Conservation (phyloP, 2,797 vertebrate genomes). For the Cuniculus paca region DNA sequence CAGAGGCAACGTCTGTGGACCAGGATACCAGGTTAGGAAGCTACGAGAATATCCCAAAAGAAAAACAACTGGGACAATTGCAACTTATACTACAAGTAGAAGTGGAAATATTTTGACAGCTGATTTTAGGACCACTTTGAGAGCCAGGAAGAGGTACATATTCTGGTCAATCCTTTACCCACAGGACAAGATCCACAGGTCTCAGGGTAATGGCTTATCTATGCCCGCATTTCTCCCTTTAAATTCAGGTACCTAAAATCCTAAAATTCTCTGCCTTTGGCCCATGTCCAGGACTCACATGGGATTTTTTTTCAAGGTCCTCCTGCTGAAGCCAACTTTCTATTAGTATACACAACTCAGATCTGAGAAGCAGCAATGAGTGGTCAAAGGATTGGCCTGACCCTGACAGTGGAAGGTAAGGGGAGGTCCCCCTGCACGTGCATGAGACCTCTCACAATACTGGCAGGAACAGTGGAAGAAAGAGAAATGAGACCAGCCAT, state of each 20-base stretch:
- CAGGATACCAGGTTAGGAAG: not conserved
- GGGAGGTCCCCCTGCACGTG: fast-evolving
- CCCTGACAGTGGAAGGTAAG: not conserved
- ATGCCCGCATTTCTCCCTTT: not conserved
- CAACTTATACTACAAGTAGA: not conserved
- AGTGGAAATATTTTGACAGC: not conserved
- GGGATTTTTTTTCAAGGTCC: not conserved
- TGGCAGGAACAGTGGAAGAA: not conserved
- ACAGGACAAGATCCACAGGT: not conserved
- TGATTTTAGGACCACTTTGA: not conserved
- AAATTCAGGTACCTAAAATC: not conserved
- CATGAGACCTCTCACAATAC: not conserved
- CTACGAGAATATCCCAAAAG: not conserved
- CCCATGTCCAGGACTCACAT: not conserved
- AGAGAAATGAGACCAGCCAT: not conserved
- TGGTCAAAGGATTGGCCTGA: not conserved
- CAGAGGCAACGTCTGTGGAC: not conserved
- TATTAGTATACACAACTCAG: not conserved
- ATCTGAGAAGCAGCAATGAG: not conserved
- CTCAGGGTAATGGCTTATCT: not conserved
- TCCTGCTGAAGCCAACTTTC: not conserved
- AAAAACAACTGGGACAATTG: not conserved
- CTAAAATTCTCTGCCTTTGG: not conserved
- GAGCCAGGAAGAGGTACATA: not conserved
- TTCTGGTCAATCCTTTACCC: not conserved